These are phyloP conservation scores for Scylla paramamosain DNA, from an alignment of 1,140 invertebrate species.

Conservation along the genomic window DNA sequence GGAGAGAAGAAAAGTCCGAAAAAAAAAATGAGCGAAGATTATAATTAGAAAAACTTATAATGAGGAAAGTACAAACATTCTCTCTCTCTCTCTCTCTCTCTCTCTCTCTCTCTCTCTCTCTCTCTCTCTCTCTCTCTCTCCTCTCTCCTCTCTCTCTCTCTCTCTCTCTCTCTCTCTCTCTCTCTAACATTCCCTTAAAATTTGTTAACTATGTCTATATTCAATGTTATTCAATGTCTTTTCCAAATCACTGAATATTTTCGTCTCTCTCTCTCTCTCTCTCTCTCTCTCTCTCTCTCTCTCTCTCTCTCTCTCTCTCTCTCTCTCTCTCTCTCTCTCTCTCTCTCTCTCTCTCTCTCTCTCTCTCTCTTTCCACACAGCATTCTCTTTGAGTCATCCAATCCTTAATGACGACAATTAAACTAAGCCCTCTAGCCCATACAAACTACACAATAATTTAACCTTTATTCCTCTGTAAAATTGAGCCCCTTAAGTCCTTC, in stretches of 20 bases:
- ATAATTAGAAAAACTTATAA: conserved; percentile 16
- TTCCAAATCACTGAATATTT: too few relatives aligned
- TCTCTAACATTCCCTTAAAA: not conserved
- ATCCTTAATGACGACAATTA: too few relatives aligned
- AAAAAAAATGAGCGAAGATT: not conserved
- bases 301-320: too few relatives aligned
- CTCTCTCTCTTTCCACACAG: too few relatives aligned
- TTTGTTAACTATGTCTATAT: too few relatives aligned
- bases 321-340: too few relatives aligned
- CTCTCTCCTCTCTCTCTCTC: not conserved
- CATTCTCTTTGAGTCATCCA: too few relatives aligned
- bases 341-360: too few relatives aligned
- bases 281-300: too few relatives aligned
- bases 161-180: conserved; percentile 3
- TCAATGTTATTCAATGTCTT: too few relatives aligned
- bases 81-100: not conserved
- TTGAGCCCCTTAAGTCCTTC: not conserved
- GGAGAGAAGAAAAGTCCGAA: not conserved
- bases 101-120: conserved; percentile 20
- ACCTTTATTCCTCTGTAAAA: not conserved
- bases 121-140: conserved; percentile 9
- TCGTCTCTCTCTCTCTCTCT: too few relatives aligned
- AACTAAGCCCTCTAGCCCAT: not conserved
- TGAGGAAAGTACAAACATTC: not conserved
- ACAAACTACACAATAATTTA: not conserved